phyloP scores from a whole-genome alignment of 2,113 vertebrate species.

The Pseudorectes ferrugineus region DNA sequence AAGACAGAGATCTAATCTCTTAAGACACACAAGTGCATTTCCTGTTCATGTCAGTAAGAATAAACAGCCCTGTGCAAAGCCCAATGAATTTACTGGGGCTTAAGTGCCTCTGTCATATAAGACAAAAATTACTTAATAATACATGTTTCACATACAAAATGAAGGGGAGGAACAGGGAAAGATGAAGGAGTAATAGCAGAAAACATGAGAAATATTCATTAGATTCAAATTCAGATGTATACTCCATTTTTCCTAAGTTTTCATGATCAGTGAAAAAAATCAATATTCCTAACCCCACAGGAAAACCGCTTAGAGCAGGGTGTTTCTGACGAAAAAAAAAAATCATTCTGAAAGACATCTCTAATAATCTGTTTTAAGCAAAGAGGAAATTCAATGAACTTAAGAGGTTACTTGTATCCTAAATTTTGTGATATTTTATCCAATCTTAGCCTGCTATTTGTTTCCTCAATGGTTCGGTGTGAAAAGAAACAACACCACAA shows the following conservation, averaged over 20 bases:
- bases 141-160: background rate
- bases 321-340: background rate
- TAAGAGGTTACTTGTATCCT: background rate
- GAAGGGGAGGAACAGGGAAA: background rate
- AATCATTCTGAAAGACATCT: background rate
- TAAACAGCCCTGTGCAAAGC: background rate
- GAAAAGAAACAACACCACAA: background rate
- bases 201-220: background rate
- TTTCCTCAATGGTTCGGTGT: background rate
- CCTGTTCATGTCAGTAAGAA: background rate
- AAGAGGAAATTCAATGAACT: background rate
- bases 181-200: background rate
- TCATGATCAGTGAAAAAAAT: background rate
- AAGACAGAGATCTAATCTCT: background rate
- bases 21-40: slow-evolving; percentile 12
- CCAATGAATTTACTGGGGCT: background rate
- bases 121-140: background rate
- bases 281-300: background rate
- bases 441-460: background rate
- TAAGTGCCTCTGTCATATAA: background rate
- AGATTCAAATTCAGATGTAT: background rate
- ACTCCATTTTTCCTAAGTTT: background rate
- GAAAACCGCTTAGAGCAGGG: background rate
- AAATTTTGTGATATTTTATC: background rate
- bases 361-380: background rate